Evolutionary conservation across 1,140 invertebrate genomes (phyloP), one percentile per base, ranked within the genome.

Genomic region (Lutraria rhynchaena): DNA sequence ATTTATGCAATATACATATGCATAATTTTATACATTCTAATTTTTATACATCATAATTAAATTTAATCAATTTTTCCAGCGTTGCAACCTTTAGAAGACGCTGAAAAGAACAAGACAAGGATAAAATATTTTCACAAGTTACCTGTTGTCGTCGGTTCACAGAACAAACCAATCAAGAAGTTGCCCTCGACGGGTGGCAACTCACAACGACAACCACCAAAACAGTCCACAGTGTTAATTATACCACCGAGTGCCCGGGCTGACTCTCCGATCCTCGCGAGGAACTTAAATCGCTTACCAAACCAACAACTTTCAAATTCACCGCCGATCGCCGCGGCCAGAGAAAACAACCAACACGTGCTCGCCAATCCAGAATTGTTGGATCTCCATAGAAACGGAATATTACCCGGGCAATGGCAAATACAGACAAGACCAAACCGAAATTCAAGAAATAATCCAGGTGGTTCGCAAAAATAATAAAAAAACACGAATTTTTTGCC

Each of bases 11-110:
- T 13, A 49, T 49, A 11, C 11, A 49, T 13, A n/a, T 11, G 46
- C 46, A 49, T 11, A 13, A 11, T 49, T 13, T 49, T 53, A 19
- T 53, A 1, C 2, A n/a, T 3, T 3, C 19, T 53, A 53, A 53
- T 53, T 24, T 53, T 3, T 3, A 24, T 53, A n/a, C 24, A 53
- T 24, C 24, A 1, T 53, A 53, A n/a, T n/a, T 19, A n/a, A n/a
- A n/a, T n/a, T n/a, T n/a, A n/a, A n/a, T n/a, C n/a, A n/a, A n/a
- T 24, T 29, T 31, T 70, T 80, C 53, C 35, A 80, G 76, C 63
- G 0, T 63, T 80, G 24, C 35, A 70, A 70, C 63, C 65, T 31
- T 49, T 80, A 2, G 76, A 80, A 44, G 65, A 69, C 27, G 76
- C 76, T 27, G 76, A 80, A 35, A 69, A 31, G 13, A 70, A 80